Evolutionary conservation across 2,888 invertebrate species (phyloP), one percentile per base, ranked within the genome.

Genomic region (Pseudococcus jackbeardsleyi): DNA sequence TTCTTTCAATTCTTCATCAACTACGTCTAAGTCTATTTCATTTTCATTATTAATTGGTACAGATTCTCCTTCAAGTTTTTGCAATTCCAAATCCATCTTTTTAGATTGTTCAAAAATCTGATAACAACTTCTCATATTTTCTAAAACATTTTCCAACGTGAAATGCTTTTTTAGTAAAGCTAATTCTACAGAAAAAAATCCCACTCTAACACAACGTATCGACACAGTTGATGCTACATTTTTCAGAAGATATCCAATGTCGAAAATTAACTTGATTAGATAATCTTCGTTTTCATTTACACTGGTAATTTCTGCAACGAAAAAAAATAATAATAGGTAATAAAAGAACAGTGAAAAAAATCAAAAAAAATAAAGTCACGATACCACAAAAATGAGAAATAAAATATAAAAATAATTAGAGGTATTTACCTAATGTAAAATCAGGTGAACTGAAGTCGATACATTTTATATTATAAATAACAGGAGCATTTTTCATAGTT

Each of bases 381-480:
- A 33, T 3, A 3, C 26, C 3, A 33, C 26, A 33, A 33, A 33
- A 33, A 33, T 33, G 26, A 33, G 26, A 33, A 33, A 3, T 33
- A 33, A 33, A 33, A 33, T 33, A 33, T 1, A 33, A 33, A 33
- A 33, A 33, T 33, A 33, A 33, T 33, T 2, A 33, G 26, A 33
- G 26, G 26, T 33, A 33, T 33, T 33, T 92, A 96, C 96, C 96
- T 91, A 99, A 92, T 17, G 95, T 95, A 91, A 99, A 98, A 90
- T 96, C 92, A 0, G 99, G 99, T 17, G 94, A 93, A 39, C 95
- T 92, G 91, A 96, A 98, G 89, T 96, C 93, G 3, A 96, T 94
- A 92, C 98, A 95, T 91, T 95, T 96, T 46, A 99, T 94, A 42
- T 96, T 95, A 92, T 98, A 99, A 39, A 99, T 91, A 48, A 98